Evolutionary conservation across 2,113 vertebrate genomes (phyloP), one percentile per base, ranked within the genome.

Genomic region (Pangasianodon gigas): DNA sequence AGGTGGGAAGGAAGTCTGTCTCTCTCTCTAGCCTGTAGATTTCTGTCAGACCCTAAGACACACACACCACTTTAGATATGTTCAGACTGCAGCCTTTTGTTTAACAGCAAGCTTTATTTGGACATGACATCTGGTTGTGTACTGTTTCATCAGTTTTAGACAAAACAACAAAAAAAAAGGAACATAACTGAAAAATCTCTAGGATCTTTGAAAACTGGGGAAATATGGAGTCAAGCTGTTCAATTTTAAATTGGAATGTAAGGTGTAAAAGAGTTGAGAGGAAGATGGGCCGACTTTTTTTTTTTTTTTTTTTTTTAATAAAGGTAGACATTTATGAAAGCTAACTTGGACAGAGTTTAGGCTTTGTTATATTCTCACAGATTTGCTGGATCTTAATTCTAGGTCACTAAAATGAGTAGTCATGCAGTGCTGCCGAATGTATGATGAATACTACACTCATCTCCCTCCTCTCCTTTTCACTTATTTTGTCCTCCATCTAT

Each of bases 21-120:
- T 91, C 91, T 94, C 91, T 94, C 87, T 93, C 91, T 91, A 93
- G 93, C 93, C 95, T 95, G 95, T 96, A 96, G 96, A 95, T 96
- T 96, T 97, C 92, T 95, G 89, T 95, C 96, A 94, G 93, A 94
- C 95, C 93, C 94, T 93, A 90, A 95, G 93, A 94, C 93, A 92
- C 93, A 77, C 92, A 94, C 93, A 92, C 93, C 87, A 92, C 88
- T 92, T 94, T 91, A 94, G 86, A 93, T 94, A 92, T 92, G 89
- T 96, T 97, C 96, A 96, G 97, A 96, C 96, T 92, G 96, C 94
- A 95, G 96, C 95, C 94, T 91, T 89, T 93, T 92, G 94, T 92
- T 92, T 91, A 80, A 94, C 97, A 97, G 97, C 97, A 97, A 98
- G 97, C 96, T 93, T 95, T 96, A 94, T 97, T 96, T 95, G 95